phyloP scores from a whole-genome alignment of 2,888 invertebrate species.

The Aplocera efformata region DNA sequence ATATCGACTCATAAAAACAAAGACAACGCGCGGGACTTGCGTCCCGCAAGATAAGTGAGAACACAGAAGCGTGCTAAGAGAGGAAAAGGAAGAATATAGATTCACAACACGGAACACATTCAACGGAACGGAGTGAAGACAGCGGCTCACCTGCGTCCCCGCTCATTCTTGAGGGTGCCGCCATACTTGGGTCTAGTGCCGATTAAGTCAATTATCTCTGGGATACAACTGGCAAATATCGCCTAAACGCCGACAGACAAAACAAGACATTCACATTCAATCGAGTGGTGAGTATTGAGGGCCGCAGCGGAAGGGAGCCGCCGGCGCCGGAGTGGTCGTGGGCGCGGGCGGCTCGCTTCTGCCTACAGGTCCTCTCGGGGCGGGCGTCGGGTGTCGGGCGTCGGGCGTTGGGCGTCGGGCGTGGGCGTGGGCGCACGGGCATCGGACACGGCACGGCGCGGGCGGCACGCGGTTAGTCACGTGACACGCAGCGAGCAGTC shows the following conservation, averaged over 20 bases:
- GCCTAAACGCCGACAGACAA: conserved; percentile 90
- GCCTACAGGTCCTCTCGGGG: conserved; percentile 24
- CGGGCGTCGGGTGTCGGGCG: conserved; percentile 29
- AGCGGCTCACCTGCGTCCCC: conserved; percentile 99
- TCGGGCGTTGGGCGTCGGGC: conserved; percentile 31
- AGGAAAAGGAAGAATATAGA: conserved; percentile 79
- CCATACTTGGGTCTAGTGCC: conserved; percentile 99
- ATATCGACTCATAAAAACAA: conserved; percentile 76
- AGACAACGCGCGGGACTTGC: conserved; percentile 75
- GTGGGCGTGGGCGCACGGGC: conserved; percentile 32
- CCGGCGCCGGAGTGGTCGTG: conserved; percentile 27
- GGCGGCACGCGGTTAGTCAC: conserved; percentile 26
- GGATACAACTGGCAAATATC: conserved; percentile 99
- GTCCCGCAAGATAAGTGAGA: conserved; percentile 80
- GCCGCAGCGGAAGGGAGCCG: conserved; percentile 48
- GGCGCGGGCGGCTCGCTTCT: conserved; percentile 35
- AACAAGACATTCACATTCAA: conserved; percentile 81
- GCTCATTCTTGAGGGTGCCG: conserved; percentile 99
- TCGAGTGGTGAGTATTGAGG: conserved; percentile 53
- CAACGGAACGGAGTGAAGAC: conserved; percentile 81
- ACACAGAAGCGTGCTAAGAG: conserved; percentile 82
- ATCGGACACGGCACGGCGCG: conserved; percentile 30
- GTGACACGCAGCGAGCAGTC: conserved; percentile 27
- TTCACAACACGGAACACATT: conserved; percentile 82
- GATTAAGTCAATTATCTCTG: conserved; percentile 99